A percentile compares a stretch with the other conserved stretches of the same genome.
phyloP scores from a whole-genome alignment of 2,113 vertebrate species.

The Axis porcinus region DNA sequence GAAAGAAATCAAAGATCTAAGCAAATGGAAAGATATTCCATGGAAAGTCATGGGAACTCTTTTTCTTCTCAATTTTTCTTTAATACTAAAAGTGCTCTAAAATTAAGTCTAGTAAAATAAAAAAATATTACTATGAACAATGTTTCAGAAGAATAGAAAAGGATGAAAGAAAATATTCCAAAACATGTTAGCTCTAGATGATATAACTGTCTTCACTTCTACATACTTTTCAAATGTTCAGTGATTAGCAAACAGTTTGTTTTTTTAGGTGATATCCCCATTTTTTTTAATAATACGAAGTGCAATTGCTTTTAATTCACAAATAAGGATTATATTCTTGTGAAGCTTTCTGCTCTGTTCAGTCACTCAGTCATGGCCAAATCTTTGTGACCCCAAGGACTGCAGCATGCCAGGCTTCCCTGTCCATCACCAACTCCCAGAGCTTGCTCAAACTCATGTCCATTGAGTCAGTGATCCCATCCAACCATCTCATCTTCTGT shows the following conservation, averaged over 20 bases:
- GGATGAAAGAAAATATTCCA: neutral
- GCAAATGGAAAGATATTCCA: neutral
- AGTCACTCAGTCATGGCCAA: neutral
- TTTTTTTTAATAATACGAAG: neutral
- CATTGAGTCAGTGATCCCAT: neutral
- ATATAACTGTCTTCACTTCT: neutral
- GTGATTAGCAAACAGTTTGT: neutral
- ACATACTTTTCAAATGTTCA: neutral
- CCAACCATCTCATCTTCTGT: neutral
- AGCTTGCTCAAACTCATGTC: neutral
- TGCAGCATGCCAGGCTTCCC: neutral
- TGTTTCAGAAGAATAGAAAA: neutral
- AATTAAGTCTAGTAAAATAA: neutral
- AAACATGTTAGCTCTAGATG: neutral
- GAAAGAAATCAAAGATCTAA: neutral
- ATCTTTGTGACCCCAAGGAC: neutral
- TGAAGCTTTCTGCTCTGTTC: neutral
- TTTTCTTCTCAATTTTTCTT: neutral
- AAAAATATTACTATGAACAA: neutral
- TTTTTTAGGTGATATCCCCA: neutral
- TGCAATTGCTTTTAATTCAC: neutral
- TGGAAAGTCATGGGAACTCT: neutral
- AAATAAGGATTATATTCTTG: neutral
- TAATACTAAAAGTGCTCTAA: neutral
- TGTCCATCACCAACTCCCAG: neutral